phyloP scores from a whole-genome alignment of 1,140 invertebrate species.

The Pomacea maculata region DNA sequence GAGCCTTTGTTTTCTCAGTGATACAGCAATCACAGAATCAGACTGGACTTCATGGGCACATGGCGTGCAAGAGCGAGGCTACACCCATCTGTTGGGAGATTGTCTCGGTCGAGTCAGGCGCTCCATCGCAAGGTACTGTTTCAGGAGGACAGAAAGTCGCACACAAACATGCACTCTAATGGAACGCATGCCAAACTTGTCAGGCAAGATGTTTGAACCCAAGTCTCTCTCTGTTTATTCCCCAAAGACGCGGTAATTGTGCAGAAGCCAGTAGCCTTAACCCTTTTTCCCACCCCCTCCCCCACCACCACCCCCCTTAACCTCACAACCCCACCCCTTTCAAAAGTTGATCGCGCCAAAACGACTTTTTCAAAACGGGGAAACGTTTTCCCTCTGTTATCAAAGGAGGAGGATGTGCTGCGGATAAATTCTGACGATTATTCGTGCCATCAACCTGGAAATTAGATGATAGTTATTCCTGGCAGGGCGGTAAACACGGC shows the following conservation, averaged over 20 bases:
- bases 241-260: constrained; percentile 1
- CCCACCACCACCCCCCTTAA: no score
- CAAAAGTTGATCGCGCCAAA: constrained; percentile 7
- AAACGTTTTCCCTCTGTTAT: constrained; percentile 9
- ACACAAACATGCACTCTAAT: constrained; percentile 7
- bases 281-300: no score
- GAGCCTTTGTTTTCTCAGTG: background rate
- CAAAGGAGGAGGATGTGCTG: constrained; percentile 3
- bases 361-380: constrained; percentile 9
- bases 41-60: no score
- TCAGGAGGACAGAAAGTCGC: background rate
- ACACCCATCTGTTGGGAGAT: background rate
- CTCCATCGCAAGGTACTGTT: background rate
- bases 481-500: constrained; percentile 31
- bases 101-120: background rate
- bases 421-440: constrained; percentile 17
- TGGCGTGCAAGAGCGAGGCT: background rate
- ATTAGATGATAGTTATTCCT: constrained; percentile 30
- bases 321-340: background rate
- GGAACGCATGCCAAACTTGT: constrained; percentile 9
- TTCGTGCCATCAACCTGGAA: constrained; percentile 23
- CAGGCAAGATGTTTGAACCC: constrained; percentile 5
- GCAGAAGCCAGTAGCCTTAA: background rate
- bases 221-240: background rate
- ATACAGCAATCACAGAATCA: background rate